Evolutionary conservation across 2,113 vertebrate species (phyloP).

Genomic region (Leuciscus idus): DNA sequence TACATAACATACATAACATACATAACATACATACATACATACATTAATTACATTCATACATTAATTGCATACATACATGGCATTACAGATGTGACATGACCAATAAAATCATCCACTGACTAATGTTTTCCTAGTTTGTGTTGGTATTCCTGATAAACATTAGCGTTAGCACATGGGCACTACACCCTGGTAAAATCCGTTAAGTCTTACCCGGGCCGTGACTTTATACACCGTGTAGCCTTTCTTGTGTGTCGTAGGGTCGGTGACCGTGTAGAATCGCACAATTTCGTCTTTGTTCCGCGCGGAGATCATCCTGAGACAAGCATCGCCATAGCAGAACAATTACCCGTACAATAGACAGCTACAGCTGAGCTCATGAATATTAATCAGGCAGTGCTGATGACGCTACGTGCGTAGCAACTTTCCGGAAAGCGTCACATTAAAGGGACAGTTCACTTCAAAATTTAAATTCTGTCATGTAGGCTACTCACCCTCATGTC

Average conservation of each 20-base stretch:
- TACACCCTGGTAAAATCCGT: neutral
- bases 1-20: no score
- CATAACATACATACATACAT: no score
- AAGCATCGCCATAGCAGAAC: constrained; percentile 64
- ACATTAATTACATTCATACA: no score
- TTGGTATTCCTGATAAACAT: neutral
- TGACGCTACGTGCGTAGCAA: neutral
- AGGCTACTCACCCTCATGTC: no score
- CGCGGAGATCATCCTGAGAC: constrained; percentile 88
- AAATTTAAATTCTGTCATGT: neutral
- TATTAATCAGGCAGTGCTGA: neutral
- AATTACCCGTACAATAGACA: constrained; percentile 9
- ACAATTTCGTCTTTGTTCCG: constrained; percentile 87
- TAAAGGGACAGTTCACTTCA: neutral
- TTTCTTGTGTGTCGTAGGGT: constrained; percentile 88
- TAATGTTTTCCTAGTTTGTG: neutral
- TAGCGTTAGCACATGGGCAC: constrained; percentile 28
- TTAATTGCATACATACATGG: neutral
- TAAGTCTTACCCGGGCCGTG: constrained; percentile 89
- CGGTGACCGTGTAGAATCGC: constrained; percentile 97
- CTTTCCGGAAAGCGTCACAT: constrained; percentile 15
- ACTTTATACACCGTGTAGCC: constrained; percentile 97
- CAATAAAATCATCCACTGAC: neutral
- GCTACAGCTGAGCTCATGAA: constrained; percentile 10
- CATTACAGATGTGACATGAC: neutral